Percentiles rank a stretch among this genome's conserved stretches.
phyloP scores from a whole-genome alignment of 2,888 invertebrate species.

The Agriopis marginaria region DNA sequence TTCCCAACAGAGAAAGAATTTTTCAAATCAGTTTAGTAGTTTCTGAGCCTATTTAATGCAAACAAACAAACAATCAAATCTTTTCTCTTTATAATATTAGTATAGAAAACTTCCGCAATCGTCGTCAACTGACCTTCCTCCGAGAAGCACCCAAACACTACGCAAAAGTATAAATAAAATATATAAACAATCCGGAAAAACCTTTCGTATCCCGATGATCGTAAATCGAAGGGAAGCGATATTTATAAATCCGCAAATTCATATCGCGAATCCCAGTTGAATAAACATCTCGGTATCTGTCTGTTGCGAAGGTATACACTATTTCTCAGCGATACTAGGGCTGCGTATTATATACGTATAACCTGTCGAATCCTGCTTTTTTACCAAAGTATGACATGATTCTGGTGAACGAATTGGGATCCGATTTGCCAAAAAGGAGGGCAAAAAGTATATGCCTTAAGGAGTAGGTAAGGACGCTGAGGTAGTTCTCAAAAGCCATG shows the following conservation, averaged over 20 bases:
- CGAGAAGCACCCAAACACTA: constrained; percentile 6
- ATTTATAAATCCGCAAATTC: constrained; percentile 38
- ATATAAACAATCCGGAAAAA: constrained; percentile 25
- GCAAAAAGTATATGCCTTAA: neutral
- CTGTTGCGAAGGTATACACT: constrained; percentile 16
- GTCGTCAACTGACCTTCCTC: constrained; percentile 21
- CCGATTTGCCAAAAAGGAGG: neutral
- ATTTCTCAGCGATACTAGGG: constrained; percentile 16
- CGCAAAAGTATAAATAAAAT: constrained; percentile 7
- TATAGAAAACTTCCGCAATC: constrained; percentile 14
- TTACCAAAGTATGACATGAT: neutral
- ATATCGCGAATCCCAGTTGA: constrained; percentile 34
- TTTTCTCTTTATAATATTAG: too few species aligned
- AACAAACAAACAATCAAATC: too few species aligned
- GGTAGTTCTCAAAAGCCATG: neutral
- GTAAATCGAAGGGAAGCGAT: constrained; percentile 29
- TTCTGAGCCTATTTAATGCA: too few species aligned
- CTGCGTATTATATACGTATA: neutral
- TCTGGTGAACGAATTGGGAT: neutral
- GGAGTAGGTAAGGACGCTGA: neutral
- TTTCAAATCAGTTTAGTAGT: too few species aligned
- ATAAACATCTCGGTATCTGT: constrained; percentile 35
- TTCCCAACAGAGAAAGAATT: too few species aligned
- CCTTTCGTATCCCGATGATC: constrained; percentile 16
- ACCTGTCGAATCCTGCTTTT: neutral